Base-by-base conservation (phyloP, 2,888 invertebrate genomes). In the Elmis aenea region DNA sequence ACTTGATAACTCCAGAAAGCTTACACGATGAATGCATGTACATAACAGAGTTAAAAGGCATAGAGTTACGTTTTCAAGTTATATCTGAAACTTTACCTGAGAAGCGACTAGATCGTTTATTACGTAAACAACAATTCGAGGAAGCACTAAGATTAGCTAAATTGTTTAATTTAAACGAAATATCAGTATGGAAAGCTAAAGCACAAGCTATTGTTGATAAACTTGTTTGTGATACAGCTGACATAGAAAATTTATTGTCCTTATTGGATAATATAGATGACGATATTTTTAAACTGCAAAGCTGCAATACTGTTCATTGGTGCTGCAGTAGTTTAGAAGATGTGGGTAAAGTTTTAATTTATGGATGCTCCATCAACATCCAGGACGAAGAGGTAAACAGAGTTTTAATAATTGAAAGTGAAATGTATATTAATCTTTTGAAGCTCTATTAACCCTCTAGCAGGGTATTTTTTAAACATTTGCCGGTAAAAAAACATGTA, bases 121-220 rank as follows among this genome's bases (percentile, higher is more conserved):
- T 75, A 11, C 61, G 62, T 29, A 61, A 66, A 45, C 58, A 61
- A 24, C 63, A 66, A 46, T 73, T 71, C 48, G 64, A 68, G 5
- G 70, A 71, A 51, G 75, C 74, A 2, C 67, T 70, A 51, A 42
- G 51, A 11, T 74, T 73, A 54, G 73, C 73, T 1, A 52, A 44
- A 23, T 55, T 55, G 14, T 71, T 68, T 50, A 55, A 61, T 31
- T 55, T 75, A 12, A 58, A 69, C 42, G 44, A 59, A 18, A 62
- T 68, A 33, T 47, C 60, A 5, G 62, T 71, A 31, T 62, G 66
- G 38, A 66, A 62, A 39, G 69, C 70, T 2, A 69, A 69, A 54
- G 70, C 70, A 1, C 58, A 65, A 42, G 50, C 61, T 3, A 55
- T 71, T 20, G 57, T 55, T 2, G 58, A 59, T 33, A 57, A 60